These are phyloP conservation scores for Leucophenga montana DNA, from an alignment of 2,888 invertebrate genomes.

Conservation along the genomic window DNA sequence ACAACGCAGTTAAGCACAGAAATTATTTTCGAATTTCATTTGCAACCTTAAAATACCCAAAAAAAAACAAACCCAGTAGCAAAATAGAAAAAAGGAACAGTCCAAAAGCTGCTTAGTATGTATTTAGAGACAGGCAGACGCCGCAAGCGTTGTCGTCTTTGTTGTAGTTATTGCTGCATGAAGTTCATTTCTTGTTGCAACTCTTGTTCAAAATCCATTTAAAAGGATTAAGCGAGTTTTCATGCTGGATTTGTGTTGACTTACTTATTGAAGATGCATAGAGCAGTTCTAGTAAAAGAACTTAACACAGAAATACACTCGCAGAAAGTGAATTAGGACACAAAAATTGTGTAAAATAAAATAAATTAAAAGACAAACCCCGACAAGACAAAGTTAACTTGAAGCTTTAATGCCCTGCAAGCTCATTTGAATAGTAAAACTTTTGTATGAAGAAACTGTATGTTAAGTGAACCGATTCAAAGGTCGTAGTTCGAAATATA, in stretches of 20 bases:
- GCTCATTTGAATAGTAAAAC: no score
- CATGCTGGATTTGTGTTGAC: constrained; percentile 51
- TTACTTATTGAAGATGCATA: constrained; percentile 33
- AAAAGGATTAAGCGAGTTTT: constrained; percentile 47
- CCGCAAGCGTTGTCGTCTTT: no score
- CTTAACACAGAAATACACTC: no score
- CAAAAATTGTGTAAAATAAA: no score
- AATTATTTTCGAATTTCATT: constrained; percentile 1
- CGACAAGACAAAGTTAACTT: no score
- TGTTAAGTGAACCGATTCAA: no score
- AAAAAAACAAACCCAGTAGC: not conserved
- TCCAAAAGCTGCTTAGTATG: not conserved
- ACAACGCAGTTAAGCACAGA: not conserved
- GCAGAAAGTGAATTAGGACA: no score
- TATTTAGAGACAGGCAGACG: no score
- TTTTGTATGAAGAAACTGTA: no score
- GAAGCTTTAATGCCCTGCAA: no score
- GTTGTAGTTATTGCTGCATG: not conserved
- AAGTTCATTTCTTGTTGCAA: constrained; percentile 34
- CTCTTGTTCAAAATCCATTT: constrained; percentile 39
- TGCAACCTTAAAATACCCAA: not conserved
- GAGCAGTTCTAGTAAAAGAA: no score
- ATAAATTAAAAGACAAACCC: not conserved
- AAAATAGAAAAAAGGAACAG: not conserved
- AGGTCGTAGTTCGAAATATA: no score